phyloP scores from a whole-genome alignment of 2,888 invertebrate genomes.

The Agrotis puta region DNA sequence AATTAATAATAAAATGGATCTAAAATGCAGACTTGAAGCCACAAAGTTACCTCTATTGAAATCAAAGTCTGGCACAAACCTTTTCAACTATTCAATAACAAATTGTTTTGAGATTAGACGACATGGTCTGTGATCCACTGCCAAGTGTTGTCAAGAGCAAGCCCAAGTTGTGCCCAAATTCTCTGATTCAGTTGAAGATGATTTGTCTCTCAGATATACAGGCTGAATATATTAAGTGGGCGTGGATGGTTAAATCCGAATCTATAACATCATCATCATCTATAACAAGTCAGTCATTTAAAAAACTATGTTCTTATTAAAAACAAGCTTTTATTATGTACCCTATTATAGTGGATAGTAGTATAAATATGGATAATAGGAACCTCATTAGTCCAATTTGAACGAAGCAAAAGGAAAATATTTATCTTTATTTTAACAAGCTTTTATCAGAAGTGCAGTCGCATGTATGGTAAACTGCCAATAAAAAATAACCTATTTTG shows the following conservation, averaged over 20 bases:
- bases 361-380: no score
- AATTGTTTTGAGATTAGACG: constrained; percentile 62
- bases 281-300: no score
- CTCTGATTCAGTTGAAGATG: constrained; percentile 28
- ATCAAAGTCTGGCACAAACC: constrained; percentile 40
- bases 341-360: no score
- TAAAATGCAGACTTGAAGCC: constrained; percentile 18
- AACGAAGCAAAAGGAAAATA: no score
- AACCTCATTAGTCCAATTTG: no score
- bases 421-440: not conserved
- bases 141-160: constrained; percentile 53
- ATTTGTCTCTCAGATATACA: not conserved
- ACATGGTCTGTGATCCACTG: constrained; percentile 51
- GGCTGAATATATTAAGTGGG: no score
- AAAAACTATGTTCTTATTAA: no score
- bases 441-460: not conserved
- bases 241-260: no score
- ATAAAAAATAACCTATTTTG: no score
- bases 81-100: constrained; percentile 65
- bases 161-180: constrained; percentile 25
- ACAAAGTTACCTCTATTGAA: constrained; percentile 24
- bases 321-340: no score
- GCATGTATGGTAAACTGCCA: no score
- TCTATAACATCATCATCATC: no score
- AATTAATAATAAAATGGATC: constrained; percentile 5